Percentiles rank a stretch among this genome's conserved stretches.
Evolutionary conservation across 2,888 invertebrate genomes (phyloP).

Genomic region (Tenthredo mesomela): DNA sequence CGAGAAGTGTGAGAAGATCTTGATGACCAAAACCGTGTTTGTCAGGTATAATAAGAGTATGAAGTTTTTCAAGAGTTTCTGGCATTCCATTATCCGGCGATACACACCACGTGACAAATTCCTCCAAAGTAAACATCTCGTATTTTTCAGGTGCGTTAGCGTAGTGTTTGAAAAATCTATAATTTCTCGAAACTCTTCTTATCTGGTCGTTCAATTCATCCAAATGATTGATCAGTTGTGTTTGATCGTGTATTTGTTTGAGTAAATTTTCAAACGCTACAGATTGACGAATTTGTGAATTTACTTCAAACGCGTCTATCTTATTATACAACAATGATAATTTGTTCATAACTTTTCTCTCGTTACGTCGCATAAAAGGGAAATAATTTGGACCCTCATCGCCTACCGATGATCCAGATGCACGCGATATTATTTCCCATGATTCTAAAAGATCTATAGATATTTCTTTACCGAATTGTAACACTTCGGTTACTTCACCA

Average conservation of each 20-base stretch:
- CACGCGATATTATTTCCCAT: conserved; percentile 63
- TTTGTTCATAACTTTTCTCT: conserved; percentile 75
- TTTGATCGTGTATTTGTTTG: conserved; percentile 56
- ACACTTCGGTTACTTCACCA: conserved; percentile 66
- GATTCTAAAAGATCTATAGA: conserved; percentile 65
- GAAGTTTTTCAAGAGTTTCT: conserved; percentile 84
- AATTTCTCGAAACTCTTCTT: conserved; percentile 67
- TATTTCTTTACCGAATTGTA: conserved; percentile 67
- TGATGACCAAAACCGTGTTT: conserved; percentile 78
- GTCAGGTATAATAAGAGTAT: conserved; percentile 81
- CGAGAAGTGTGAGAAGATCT: conserved; percentile 76
- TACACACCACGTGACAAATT: conserved; percentile 86
- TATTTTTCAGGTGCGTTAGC: conserved; percentile 79
- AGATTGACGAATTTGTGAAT: conserved; percentile 60
- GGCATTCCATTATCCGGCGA: conserved; percentile 84
- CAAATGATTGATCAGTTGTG: conserved; percentile 81
- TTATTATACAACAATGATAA: conserved; percentile 65
- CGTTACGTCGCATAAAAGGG: conserved; percentile 82
- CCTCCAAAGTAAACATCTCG: conserved; percentile 84
- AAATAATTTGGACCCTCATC: conserved; percentile 80
- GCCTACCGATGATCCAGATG: conserved; percentile 54
- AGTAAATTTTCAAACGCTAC: conserved; percentile 11
- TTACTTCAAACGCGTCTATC: conserved; percentile 66
- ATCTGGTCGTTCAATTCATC: conserved; percentile 81
- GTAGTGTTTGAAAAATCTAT: conserved; percentile 82